Evolutionary conservation across 2,113 vertebrate species (phyloP), one percentile per base, ranked within the genome.

Genomic region (Polyodon spathula): DNA sequence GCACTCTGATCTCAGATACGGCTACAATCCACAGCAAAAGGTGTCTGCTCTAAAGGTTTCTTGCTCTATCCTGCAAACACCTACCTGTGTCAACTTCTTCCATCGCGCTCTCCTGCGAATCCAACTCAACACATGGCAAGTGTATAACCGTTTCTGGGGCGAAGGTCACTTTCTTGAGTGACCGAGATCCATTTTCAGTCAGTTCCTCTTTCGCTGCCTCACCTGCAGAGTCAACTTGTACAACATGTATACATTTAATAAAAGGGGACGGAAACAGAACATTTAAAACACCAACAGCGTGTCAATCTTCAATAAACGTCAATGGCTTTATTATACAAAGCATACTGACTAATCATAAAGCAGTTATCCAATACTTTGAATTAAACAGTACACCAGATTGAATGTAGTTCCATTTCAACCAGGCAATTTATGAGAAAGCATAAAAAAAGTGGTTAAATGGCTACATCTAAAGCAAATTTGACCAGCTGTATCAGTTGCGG

Each of bases 161-260:
- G 51, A 81, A 81, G 4, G 67, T 69, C 58, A 81, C 78, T 63
- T 66, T 82, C 70, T 73, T 81, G 14, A 59, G 63, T 37, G 8
- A 9, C 59, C 64, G 56, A 59, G 16, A 61, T 40, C 16, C 46
- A 27, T 12, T 27, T 38, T 7, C 9, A 15, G n/a, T 9, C 2
- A n/a, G 16, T 9, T 5, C 46, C n/a, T 38, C 46, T 44, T 17
- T 10, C 17, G 51, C 17, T 7, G 17, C 14, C 40, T 46, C 42
- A 59, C 4, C 42, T 37, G 5, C 40, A 10, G 42, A 17, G 40
- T 46, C 17, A 10, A 46, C 37, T 17, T 59, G 57, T 8, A 59
- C 8, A 9, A 27, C 44, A 12, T 51, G 6, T 37, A 50, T 43
- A 4, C 51, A 14, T 6, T 48, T 14, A 46, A 10, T 44, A 17